Base-by-base conservation (phyloP, 2,113 vertebrate genomes). In the Struthio camelus region DNA sequence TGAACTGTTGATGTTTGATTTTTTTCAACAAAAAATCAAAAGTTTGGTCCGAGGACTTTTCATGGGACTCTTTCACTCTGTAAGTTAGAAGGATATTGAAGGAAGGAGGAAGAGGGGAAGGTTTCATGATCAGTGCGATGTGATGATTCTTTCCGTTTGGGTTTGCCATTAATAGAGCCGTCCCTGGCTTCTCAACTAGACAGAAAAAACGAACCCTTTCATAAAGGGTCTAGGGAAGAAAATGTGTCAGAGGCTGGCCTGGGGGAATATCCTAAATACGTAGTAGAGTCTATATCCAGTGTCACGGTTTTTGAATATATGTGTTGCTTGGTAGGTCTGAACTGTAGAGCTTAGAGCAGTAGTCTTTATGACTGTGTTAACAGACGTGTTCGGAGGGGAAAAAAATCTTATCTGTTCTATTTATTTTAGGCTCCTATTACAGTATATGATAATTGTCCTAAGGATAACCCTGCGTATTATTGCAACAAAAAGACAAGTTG, bases 401-500 rank as follows among this genome's bases (percentile, higher is more conserved):
- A 76, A 34, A 91, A 90, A 17, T 23, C 56, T 94, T 56, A 93
- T 34, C 23, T 85, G 4, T 76, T 25, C 70, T 53, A 4, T 97
- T 89, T 96, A 3, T 97, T 95, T 75, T 95, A 99, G 99, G 98
- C 98, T 46, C 97, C 98, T 53, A 96, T 99, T 75, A 95, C 87
- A 17, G 94, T 96, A 6, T 99, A 98, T 38, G 98, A 99, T 2
- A 96, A 90, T 8, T 99, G 99, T 91, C 99, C 99, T 27, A 99
- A 99, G 95, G 99, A 99, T 97, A 99, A 99, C 96, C 99, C 99
- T 5, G 98, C 98, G 13, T 99, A 98, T 59, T 98, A 99, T 76
- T 99, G 99, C 97, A 99, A 98, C 96, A 99, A 99, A 97, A 99
- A 99, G 96, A 99, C 99, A 38, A 99, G 99, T 92, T 99, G 99